Evolutionary conservation across 2,113 vertebrate genomes (phyloP).

Genomic region (Ceyx margarethae): DNA sequence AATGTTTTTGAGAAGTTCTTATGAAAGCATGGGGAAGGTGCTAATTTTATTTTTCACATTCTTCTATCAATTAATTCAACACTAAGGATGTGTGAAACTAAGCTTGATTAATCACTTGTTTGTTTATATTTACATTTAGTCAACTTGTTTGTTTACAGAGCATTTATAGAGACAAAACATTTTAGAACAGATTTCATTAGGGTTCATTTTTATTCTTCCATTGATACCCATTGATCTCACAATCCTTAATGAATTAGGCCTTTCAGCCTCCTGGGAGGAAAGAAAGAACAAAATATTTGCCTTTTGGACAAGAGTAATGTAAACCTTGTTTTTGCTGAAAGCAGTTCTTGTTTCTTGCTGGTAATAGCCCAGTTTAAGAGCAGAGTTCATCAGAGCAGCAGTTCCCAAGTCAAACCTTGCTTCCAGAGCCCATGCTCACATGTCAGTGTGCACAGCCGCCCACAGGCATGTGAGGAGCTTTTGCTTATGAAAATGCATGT

Average conservation of each 20-base stretch:
- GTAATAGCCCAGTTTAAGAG: not conserved
- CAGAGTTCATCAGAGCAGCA: not conserved
- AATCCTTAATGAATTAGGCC: not conserved
- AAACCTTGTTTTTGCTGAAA: not conserved
- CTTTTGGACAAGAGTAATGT: not conserved
- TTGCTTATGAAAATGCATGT: slow-evolving; percentile 9
- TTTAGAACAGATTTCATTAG: not conserved
- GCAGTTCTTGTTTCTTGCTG: not conserved
- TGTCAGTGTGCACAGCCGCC: not conserved
- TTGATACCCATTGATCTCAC: not conserved
- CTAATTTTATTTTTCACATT: not conserved
- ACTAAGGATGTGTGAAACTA: not conserved
- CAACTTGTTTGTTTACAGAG: not conserved
- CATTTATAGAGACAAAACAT: not conserved
- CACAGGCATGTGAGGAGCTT: not conserved
- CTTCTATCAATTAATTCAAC: not conserved
- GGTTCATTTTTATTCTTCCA: not conserved
- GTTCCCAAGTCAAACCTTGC: not conserved
- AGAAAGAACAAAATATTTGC: slow-evolving; percentile 15
- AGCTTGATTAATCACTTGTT: not conserved
- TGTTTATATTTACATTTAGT: not conserved
- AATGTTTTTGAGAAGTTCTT: not conserved
- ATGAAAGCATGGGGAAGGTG: not conserved
- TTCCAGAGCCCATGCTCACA: not conserved
- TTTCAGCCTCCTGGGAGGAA: not conserved